Evolutionary conservation across 2,797 vertebrate species (phyloP).

Genomic region (Distichodus sexfasciatus): DNA sequence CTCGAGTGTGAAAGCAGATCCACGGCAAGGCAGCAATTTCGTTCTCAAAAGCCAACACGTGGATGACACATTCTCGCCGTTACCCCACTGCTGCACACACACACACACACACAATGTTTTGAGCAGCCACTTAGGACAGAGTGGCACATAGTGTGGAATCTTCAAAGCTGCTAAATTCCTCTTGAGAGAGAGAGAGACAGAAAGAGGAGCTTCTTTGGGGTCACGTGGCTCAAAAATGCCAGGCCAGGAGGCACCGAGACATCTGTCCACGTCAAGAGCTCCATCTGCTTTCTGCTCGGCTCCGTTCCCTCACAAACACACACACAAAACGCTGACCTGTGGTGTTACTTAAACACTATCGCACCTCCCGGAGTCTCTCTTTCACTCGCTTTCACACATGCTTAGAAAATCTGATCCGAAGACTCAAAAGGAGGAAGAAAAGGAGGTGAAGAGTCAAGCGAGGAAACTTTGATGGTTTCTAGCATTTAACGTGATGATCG

Average conservation of each 20-base stretch:
- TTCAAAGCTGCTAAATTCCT: not conserved
- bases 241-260: constrained; percentile 21
- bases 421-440: constrained; percentile 14
- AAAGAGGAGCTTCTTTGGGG: not conserved
- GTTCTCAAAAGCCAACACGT: not conserved
- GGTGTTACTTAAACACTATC: constrained; percentile 33
- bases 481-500: no score
- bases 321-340: constrained; percentile 35
- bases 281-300: constrained; percentile 34
- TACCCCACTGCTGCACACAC: no score
- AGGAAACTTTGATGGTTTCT: no score
- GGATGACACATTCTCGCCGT: no score
- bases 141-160: not conserved
- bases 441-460: no score
- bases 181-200: not conserved
- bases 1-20: not conserved
- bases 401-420: not conserved
- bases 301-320: constrained; percentile 25
- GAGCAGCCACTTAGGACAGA: not conserved
- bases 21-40: no score
- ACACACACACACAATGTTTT: no score
- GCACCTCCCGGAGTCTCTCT: not conserved
- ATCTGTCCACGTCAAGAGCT: constrained; percentile 34
- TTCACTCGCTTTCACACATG: not conserved
- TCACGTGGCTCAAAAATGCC: not conserved